Evolutionary conservation across 2,888 invertebrate species (phyloP).

Genomic region (Drosophila mercatorum): DNA sequence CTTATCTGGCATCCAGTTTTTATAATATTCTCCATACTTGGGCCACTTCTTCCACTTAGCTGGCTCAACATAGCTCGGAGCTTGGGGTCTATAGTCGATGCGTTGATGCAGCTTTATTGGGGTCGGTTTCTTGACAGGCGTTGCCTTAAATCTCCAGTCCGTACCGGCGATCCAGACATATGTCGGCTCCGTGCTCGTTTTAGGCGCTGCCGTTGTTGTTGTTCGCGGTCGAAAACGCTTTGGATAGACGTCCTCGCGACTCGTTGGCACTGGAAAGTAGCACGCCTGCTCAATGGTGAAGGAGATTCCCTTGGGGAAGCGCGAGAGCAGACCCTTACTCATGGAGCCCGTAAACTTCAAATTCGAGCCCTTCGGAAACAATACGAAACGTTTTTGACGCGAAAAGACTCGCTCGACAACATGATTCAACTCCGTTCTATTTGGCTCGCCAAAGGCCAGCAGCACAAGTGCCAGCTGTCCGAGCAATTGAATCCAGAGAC

Average conservation of each 20-base stretch:
- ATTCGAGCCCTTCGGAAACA: constrained; percentile 77
- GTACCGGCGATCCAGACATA: constrained; percentile 79
- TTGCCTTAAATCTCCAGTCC: constrained; percentile 76
- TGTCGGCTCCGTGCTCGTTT: constrained; percentile 60
- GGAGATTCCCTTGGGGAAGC: constrained; percentile 71
- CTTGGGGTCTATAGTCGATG: constrained; percentile 62
- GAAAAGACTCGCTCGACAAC: constrained; percentile 75
- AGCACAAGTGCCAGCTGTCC: constrained; percentile 13
- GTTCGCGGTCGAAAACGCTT: constrained; percentile 73
- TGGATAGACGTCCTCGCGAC: constrained; percentile 79
- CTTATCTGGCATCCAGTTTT: constrained; percentile 62
- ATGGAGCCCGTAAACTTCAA: constrained; percentile 78
- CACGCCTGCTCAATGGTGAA: constrained; percentile 75
- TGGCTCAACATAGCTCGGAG: constrained; percentile 45
- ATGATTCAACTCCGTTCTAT: constrained; percentile 59
- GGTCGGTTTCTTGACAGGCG: constrained; percentile 63
- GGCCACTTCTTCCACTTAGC: constrained; percentile 67
- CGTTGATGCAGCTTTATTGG: constrained; percentile 67
- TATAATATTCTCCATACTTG: constrained; percentile 65
- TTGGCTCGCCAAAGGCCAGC: constrained; percentile 1
- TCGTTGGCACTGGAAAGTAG: constrained; percentile 79
- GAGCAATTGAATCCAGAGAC: constrained; percentile 44
- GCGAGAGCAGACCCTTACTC: constrained; percentile 72
- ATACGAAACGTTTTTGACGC: constrained; percentile 78
- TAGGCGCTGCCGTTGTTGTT: constrained; percentile 62